Evolutionary conservation across 2,113 vertebrate species (phyloP), one percentile per base, ranked within the genome.

Genomic region (Dromas ardeola): DNA sequence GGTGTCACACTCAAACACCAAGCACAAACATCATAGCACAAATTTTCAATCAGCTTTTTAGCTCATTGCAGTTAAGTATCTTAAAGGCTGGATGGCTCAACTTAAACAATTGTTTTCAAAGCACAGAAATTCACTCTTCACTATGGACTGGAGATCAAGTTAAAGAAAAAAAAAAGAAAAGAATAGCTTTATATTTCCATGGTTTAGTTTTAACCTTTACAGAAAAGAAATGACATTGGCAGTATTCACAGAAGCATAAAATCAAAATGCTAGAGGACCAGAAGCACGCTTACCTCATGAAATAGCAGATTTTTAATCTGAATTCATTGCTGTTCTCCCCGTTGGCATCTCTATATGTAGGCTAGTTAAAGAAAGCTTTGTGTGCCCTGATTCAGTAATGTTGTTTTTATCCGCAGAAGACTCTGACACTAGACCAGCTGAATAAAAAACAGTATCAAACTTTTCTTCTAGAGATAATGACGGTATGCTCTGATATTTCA

Each of bases 251-350:
- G 71, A 95, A 84, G 6, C 23, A 81, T 59, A 67, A 91, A 92
- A 42, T 1, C 3, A 29, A 34, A 93, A 69, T 53, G 29, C 52
- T 92, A 52, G 59, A 80, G 78, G 38, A 90, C 66, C 65, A 61
- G 88, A 70, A 94, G 23, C 23, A n/a, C 49, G 22, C 94, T 98
- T 98, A 99, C 99, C 99, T 99, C 98, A 99, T 99, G 93, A 99
- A 99, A 95, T 99, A 99, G 95, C 99, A 99, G 96, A 99, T 99
- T 98, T 99, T 99, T 92, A 99, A 96, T 83, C 99, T 98, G 81
- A 98, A 99, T 85, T 97, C 98, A 91, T 98, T 96, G 86, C 98
- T 98, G 93, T 95, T 95, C 56, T 99, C 98, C 61, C 96, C 99
- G n/a, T 86, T 97, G 78, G 99, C 98, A 97, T 99, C 98, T 80